Percentiles rank a stretch among this genome's conserved stretches.
These are phyloP conservation scores for Plemyria rubiginata DNA, from an alignment of 2,888 invertebrate species.

Conservation along the genomic window DNA sequence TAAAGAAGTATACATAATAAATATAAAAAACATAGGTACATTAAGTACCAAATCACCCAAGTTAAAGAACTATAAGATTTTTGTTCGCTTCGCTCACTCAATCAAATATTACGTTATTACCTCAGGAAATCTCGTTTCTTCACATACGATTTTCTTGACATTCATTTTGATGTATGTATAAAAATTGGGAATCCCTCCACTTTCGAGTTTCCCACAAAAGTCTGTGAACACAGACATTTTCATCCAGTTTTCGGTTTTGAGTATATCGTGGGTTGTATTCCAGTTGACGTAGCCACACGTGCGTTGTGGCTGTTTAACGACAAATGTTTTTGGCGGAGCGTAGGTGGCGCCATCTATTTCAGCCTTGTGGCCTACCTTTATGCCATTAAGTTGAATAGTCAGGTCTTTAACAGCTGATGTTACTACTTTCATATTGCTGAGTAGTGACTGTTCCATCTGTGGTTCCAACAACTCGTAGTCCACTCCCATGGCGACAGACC, in stretches of 20 bases:
- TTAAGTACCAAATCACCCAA: too few relatives aligned
- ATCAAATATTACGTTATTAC: constrained; percentile 3
- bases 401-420: constrained; percentile 5
- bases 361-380: neutral
- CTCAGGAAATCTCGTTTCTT: constrained; percentile 15
- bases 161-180: neutral
- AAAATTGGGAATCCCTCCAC: neutral
- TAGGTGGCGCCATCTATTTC: neutral
- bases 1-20: too few relatives aligned
- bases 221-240: constrained; percentile 7
- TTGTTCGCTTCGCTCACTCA: too few relatives aligned
- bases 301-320: neutral
- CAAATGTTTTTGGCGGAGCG: neutral
- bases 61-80: too few relatives aligned
- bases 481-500: neutral
- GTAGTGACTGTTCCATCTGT: constrained; percentile 1
- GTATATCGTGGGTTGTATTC: constrained; percentile 10
- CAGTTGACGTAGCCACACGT: constrained; percentile 20
- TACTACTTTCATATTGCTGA: neutral
- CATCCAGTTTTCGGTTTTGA: constrained; percentile 20
- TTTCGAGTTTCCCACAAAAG: constrained; percentile 7
- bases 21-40: too few relatives aligned
- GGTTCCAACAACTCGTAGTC: neutral
- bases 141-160: constrained; percentile 1
- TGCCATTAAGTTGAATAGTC: neutral